Percentiles rank a stretch among this genome's conserved stretches.
Evolutionary conservation across 2,888 invertebrate species (phyloP).

Genomic region (Stratiomys singularior): DNA sequence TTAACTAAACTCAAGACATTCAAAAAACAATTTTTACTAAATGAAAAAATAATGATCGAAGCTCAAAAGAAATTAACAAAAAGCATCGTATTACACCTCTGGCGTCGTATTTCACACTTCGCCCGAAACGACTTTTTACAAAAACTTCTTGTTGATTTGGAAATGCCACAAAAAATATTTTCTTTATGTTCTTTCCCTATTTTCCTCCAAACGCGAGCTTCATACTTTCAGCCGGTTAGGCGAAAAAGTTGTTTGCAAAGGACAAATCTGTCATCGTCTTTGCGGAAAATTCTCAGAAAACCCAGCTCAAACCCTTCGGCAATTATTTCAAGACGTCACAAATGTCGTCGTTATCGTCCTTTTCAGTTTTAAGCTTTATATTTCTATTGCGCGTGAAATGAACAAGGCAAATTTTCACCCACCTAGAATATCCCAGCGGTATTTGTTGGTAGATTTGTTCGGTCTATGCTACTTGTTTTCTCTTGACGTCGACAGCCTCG

Average conservation of each 20-base stretch:
- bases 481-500: neutral
- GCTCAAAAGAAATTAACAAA: slow-evolving; percentile 25
- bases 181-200: slow-evolving; percentile 4
- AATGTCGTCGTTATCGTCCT: slow-evolving; percentile 16
- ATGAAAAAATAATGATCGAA: neutral
- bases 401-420: slow-evolving; percentile 23
- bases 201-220: neutral
- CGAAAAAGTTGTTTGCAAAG: neutral
- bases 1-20: neutral
- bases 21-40: neutral
- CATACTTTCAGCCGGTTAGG: neutral
- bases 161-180: slow-evolving; percentile 36
- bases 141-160: slow-evolving; percentile 36
- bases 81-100: slow-evolving; percentile 31
- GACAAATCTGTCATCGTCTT: slow-evolving; percentile 40
- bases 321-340: slow-evolving; percentile 43
- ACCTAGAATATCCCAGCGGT: slow-evolving; percentile 2
- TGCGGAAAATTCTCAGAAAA: slow-evolving; percentile 35
- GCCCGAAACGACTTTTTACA: slow-evolving; percentile 16
- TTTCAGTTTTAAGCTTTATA: neutral
- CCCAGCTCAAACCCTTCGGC: slow-evolving; percentile 25
- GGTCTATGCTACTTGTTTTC: neutral
- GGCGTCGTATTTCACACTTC: slow-evolving; percentile 32
- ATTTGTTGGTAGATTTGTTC: neutral
- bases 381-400: slow-evolving; percentile 43